A percentile compares a stretch with the other conserved stretches of the same genome.
Conservation (phyloP, 2,797 vertebrate species). For the Rallus crepitans region DNA sequence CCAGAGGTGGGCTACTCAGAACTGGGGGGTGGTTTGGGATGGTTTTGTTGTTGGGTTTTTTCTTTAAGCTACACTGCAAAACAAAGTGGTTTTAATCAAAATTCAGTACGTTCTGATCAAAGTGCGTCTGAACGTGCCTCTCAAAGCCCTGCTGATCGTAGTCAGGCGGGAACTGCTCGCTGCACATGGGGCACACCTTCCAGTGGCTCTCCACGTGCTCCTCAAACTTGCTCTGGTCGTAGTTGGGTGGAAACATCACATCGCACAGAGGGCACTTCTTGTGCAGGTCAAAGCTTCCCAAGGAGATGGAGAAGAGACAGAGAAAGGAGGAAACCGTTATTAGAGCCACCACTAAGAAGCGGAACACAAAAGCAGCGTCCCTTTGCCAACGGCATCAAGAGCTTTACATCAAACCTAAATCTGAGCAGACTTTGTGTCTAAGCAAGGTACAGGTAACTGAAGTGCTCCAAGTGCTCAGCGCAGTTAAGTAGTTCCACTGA, state of each 20-base stretch:
- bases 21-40: neutral
- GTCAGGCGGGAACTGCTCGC: constrained; percentile 96
- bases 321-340: neutral
- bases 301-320: neutral
- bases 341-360: neutral
- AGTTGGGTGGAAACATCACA: constrained; percentile 97
- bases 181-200: constrained; percentile 99
- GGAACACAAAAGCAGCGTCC: neutral
- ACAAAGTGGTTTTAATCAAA: constrained; percentile 83
- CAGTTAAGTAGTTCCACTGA: neutral
- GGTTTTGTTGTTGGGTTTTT: neutral
- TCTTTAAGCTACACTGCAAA: constrained; percentile 52
- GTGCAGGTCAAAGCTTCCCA: constrained; percentile 88
- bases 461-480: neutral
- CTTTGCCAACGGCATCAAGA: fast-evolving
- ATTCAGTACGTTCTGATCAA: constrained; percentile 89
- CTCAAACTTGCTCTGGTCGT: constrained; percentile 97
- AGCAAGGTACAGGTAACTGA: neutral
- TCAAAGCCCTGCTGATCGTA: constrained; percentile 96
- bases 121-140: constrained; percentile 96
- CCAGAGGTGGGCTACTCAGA: constrained; percentile 1
- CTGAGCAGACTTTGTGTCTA: neutral
- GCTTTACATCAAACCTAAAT: neutral
- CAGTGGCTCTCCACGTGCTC: constrained; percentile 98
- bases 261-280: constrained; percentile 97